Percentiles rank a stretch among this genome's conserved stretches.
Conservation (phyloP, 2,113 vertebrate genomes). For the Falcunculus frontatus region DNA sequence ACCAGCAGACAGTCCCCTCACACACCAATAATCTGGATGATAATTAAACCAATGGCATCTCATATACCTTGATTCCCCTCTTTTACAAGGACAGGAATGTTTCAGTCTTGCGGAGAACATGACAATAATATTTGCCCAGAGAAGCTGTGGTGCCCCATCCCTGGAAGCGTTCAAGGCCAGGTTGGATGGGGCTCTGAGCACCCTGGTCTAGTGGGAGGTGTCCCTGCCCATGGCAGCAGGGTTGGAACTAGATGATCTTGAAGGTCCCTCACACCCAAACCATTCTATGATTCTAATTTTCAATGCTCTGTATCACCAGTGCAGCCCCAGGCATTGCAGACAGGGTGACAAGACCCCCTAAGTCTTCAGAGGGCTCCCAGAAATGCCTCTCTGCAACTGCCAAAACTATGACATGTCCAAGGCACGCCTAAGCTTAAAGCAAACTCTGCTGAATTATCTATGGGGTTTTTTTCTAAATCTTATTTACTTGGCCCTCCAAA, state of each 20-base stretch:
- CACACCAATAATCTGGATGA: not conserved
- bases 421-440: not conserved
- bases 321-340: not conserved
- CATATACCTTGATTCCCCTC: fast-evolving
- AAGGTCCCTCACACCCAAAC: not conserved
- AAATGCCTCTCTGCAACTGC: not conserved
- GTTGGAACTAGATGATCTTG: not conserved
- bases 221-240: not conserved
- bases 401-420: not conserved
- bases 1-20: not conserved
- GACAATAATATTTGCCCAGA: not conserved
- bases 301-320: not conserved
- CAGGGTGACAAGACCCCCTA: not conserved
- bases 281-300: not conserved
- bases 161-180: not conserved
- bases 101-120: not conserved
- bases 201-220: not conserved
- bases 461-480: not conserved
- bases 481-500: not conserved
- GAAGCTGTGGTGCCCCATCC: not conserved
- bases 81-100: not conserved
- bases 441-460: not conserved
- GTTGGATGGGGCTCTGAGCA: not conserved
- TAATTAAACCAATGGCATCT: not conserved
- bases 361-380: not conserved